Evolutionary conservation across 2,797 vertebrate genomes (phyloP), one percentile per base, ranked within the genome.

Genomic region (Sebastes diploproa): DNA sequence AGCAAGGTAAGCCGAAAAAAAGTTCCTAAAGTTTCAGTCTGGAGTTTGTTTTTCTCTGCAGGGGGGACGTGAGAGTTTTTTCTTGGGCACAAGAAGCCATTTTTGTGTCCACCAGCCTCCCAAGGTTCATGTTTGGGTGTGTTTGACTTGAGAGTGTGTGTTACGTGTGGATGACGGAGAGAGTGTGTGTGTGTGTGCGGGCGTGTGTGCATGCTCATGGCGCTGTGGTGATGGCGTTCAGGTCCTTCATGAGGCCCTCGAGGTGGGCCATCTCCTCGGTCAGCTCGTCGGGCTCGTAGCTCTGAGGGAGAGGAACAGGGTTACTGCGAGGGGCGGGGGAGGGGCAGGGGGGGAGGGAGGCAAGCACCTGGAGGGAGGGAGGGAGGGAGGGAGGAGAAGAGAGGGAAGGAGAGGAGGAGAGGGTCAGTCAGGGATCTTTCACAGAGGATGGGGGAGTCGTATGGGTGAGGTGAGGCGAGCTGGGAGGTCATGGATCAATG

Each of bases 181-280:
- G 96, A 94, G 64, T 7, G 64, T n/a, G 18, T 27, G 25, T 27
- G 3, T 7, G 75, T 61, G 73, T 78, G 66, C 69, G 59, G 29
- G 65, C 70, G 18, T 30, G 59, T 68, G 78, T 80, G 83, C 50
- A 60, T 85, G 92, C 88, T 98, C 97, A 99, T 83, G 94, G 94
- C 70, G 97, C 98, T 84, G 98, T 99, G 30, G 98, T 99, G 95
- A 99, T 99, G 95, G 98, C 98, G 12, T 99, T 99, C 88, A 99
- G 97, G 97, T 99, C 98, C 97, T 99, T 99, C 98, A 99, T 99
- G 50, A 99, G 96, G 93, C 98, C 98, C 96, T 99, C 98, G 88
- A 99, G 97, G 94, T 99, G 98, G 92, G 98, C 98, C 98, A 99
- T 99, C 95, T 99, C 98, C 96, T 99, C 99, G 88, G 97, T 98